Evolutionary conservation across 2,888 invertebrate genomes (phyloP), one percentile per base, ranked within the genome.

Genomic region (Malthinus flaveolus): DNA sequence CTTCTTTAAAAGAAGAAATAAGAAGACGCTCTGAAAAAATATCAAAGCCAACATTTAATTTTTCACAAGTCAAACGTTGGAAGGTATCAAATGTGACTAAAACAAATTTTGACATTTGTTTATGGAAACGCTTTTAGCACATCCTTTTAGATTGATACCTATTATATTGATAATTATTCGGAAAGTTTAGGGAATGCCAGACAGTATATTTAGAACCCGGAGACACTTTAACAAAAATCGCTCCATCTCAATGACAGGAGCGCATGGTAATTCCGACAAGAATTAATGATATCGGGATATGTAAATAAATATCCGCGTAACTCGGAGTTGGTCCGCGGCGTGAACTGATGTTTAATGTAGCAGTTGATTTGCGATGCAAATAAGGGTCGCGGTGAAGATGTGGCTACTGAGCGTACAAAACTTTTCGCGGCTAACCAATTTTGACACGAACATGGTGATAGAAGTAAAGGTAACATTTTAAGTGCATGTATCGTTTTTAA

Each of bases 281-380:
- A 68, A 72, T 71, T 73, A 73, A 73, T 73, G 73, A 71, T 67
- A 72, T 70, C 68, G 65, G 68, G 66, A 69, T 73, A 73, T 73
- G 72, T 72, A 73, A 73, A 72, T 72, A 72, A 69, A 72, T 71
- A 72, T 71, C 69, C 68, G 70, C 72, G 72, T 72, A 73, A 71
- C 66, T 70, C 70, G 68, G 67, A 66, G 65, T 59, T 65, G 62
- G 67, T 65, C 67, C 69, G 66, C 69, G 71, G 71, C 72, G 72
- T 68, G 71, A 72, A 72, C 69, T 72, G 69, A 73, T 73, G 73
- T 73, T 72, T 73, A 73, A 73, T 73, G 72, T 71, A 74, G 71
- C 68, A 74, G 72, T 66, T 71, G 72, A 73, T 73, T 72, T 72
- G 73, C 69, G 70, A 69, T 72, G 71, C 72, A 70, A 66, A 70